A percentile compares a stretch with the other conserved stretches of the same genome.
phyloP scores from a whole-genome alignment of 2,888 invertebrate genomes.

The Strigamia transsilvanica region DNA sequence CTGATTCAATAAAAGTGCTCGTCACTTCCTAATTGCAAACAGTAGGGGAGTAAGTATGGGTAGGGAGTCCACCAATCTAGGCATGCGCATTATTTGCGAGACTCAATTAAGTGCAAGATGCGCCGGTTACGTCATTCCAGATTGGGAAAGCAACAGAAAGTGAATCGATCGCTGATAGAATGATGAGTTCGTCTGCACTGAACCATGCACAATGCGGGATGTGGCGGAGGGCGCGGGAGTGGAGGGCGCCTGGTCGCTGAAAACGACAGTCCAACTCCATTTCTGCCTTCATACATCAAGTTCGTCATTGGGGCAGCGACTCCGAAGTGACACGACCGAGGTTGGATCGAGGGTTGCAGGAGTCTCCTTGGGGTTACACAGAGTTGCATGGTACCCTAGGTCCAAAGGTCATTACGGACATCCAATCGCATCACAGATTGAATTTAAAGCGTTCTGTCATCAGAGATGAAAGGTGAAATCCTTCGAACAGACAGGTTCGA shows the following conservation, averaged over 20 bases:
- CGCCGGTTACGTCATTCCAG: background rate
- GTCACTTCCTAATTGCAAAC: slow-evolving; percentile 24
- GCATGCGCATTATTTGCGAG: slow-evolving; percentile 17
- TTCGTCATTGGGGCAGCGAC: slow-evolving; percentile 50
- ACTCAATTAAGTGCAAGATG: slow-evolving; percentile 42
- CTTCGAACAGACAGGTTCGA: background rate
- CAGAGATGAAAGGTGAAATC: slow-evolving; percentile 42
- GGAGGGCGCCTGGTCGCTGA: slow-evolving; percentile 31
- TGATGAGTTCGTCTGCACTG: slow-evolving; percentile 41
- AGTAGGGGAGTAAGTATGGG: background rate
- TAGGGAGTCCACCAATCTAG: slow-evolving; percentile 23
- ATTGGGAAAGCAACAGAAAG: slow-evolving; percentile 11
- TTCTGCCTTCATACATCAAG: slow-evolving; percentile 51
- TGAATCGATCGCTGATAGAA: slow-evolving; percentile 42
- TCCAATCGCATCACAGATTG: slow-evolving; percentile 42
- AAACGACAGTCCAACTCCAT: slow-evolving; percentile 43
- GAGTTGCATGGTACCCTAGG: background rate
- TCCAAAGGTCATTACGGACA: slow-evolving; percentile 24
- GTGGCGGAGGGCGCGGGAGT: background rate
- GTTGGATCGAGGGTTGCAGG: slow-evolving; percentile 27
- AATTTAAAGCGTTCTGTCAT: slow-evolving; percentile 44
- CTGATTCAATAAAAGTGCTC: slow-evolving; percentile 42
- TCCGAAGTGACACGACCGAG: slow-evolving; percentile 49
- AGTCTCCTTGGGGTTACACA: background rate
- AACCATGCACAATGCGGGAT: slow-evolving; percentile 32